These are phyloP conservation scores for Alcis repandata DNA, from an alignment of 2,888 invertebrate species.

Conservation along the genomic window DNA sequence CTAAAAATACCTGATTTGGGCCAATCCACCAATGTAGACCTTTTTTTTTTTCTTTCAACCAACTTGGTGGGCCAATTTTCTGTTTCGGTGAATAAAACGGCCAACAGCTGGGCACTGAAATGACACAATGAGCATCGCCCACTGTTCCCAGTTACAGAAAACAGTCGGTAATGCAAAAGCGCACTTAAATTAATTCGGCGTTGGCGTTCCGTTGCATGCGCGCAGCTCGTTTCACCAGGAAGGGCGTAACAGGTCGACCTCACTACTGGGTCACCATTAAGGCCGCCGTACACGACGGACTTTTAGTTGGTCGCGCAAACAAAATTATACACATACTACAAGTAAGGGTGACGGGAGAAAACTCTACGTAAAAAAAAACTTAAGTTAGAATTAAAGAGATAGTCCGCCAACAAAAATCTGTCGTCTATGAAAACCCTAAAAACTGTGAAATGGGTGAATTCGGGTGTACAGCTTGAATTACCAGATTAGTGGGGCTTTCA, in stretches of 20 bases:
- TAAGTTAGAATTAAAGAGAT: not conserved
- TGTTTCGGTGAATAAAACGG: not conserved
- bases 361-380: no score
- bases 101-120: not conserved
- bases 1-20: no score
- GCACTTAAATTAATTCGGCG: slow-evolving; percentile 70
- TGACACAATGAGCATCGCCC: slow-evolving; percentile 47
- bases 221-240: slow-evolving; percentile 62
- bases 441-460: slow-evolving; percentile 37
- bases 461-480: slow-evolving; percentile 39
- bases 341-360: not conserved
- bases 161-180: slow-evolving; percentile 57
- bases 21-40: no score
- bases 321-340: not conserved
- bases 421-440: not conserved
- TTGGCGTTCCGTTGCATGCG: slow-evolving; percentile 70
- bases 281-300: not conserved
- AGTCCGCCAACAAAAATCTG: not conserved
- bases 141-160: slow-evolving; percentile 25
- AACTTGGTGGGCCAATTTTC: not conserved
- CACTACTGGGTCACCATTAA: slow-evolving; percentile 64
- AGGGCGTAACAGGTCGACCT: slow-evolving; percentile 78
- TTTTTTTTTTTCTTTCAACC: not conserved
- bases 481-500: not conserved
- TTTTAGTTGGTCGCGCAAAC: not conserved